Conservation (phyloP, 2,113 vertebrate species). For the Gallinago undulata region DNA sequence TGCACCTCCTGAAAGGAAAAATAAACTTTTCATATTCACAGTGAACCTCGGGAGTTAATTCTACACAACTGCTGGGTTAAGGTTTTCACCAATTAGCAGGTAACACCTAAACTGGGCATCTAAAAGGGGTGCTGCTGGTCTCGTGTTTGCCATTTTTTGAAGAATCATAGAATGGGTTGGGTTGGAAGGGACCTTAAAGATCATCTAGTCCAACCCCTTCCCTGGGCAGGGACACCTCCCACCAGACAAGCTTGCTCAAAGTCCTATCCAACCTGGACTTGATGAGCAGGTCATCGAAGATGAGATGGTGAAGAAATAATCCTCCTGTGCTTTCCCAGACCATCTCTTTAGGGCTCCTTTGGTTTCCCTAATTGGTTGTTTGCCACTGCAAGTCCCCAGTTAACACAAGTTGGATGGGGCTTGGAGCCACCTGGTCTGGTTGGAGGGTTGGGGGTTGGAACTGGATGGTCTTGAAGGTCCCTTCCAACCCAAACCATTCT, state of each 20-base stretch:
- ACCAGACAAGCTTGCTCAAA: too few species aligned
- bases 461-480: too few species aligned
- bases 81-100: not conserved
- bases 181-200: too few species aligned
- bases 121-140: not conserved
- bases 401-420: not conserved
- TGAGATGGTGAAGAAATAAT: not conserved
- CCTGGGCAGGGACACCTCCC: too few species aligned
- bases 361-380: not conserved
- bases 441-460: too few species aligned
- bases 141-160: not conserved
- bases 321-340: not conserved
- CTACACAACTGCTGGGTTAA: not conserved
- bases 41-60: not conserved
- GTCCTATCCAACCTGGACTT: too few species aligned
- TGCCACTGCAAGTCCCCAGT: not conserved
- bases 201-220: too few species aligned
- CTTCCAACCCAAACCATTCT: too few species aligned
- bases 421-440: too few species aligned
- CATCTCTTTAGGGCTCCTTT: not conserved
- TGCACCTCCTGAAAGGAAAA: not conserved
- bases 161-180: too few species aligned
- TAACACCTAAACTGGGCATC: not conserved
- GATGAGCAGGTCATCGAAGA: not conserved
- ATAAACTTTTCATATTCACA: not conserved